Percentiles rank a stretch among this genome's conserved stretches.
Evolutionary conservation across 2,113 vertebrate genomes (phyloP).

Genomic region (Edolisoma coerulescens): DNA sequence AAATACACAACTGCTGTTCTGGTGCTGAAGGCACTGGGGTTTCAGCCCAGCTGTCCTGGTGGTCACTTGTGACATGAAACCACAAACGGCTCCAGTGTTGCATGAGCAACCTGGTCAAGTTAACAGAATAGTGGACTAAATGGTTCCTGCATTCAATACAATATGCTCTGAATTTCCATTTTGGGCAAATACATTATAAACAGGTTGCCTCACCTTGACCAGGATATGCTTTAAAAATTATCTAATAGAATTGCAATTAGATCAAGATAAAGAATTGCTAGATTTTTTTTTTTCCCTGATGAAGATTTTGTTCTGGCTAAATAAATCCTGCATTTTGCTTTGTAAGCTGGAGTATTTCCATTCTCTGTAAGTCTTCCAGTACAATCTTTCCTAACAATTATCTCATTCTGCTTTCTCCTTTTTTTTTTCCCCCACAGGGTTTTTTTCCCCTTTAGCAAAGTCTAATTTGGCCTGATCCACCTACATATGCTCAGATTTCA

Average conservation of each 20-base stretch:
- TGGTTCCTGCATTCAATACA: not conserved
- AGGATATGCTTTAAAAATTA: not conserved
- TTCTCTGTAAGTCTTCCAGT: not conserved
- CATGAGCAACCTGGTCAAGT: not conserved
- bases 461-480: conserved; percentile 64
- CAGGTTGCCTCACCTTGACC: not conserved
- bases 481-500: conserved; percentile 65
- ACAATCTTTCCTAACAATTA: conserved; percentile 41
- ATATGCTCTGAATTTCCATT: not conserved
- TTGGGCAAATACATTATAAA: conserved; percentile 36
- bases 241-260: conserved; percentile 7
- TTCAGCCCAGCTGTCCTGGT: not conserved
- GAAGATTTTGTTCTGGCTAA: not conserved
- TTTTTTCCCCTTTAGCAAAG: conserved; percentile 7
- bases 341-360: not conserved
- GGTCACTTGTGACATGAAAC: not conserved
- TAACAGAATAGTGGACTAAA: not conserved
- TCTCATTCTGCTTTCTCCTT: conserved; percentile 50
- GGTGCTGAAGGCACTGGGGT: not conserved
- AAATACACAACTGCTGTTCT: not conserved
- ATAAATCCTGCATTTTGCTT: not conserved
- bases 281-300: not conserved
- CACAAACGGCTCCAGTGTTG: not conserved
- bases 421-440: not conserved
- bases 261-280: not conserved